These are phyloP conservation scores for Congeria kusceri DNA, from an alignment of 2,888 invertebrate genomes.

Conservation along the genomic window DNA sequence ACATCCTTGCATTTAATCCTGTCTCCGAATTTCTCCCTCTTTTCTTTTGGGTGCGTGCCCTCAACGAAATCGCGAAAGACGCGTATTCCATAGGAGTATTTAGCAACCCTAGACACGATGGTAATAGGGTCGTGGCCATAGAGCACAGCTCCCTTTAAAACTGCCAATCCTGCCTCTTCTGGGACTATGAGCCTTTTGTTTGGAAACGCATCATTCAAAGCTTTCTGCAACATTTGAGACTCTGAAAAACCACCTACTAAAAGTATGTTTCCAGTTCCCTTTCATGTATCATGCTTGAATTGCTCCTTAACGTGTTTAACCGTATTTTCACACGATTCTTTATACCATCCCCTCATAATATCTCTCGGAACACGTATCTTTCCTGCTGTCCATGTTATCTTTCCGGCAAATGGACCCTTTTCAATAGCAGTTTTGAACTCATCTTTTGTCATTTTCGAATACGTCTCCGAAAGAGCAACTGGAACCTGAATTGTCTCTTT, in stretches of 20 bases:
- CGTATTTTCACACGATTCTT: slow-evolving; percentile 45
- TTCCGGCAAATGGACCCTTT: slow-evolving; percentile 15
- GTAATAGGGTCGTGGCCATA: slow-evolving; percentile 65
- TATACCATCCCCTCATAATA: slow-evolving; percentile 52
- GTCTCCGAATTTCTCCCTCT: slow-evolving; percentile 52
- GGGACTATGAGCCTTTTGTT: slow-evolving; percentile 63
- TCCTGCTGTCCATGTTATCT: slow-evolving; percentile 48
- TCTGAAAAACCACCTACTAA: slow-evolving; percentile 71
- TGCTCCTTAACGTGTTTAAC: slow-evolving; percentile 59
- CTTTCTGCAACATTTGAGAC: slow-evolving; percentile 61
- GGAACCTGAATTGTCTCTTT: slow-evolving; percentile 66
- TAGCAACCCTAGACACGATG: slow-evolving; percentile 61
- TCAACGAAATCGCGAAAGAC: slow-evolving; percentile 54
- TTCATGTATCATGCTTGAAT: slow-evolving; percentile 41
- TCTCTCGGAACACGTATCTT: slow-evolving; percentile 59
- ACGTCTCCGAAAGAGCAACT: slow-evolving; percentile 40
- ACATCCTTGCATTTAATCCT: slow-evolving; percentile 60
- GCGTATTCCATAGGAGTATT: slow-evolving; percentile 64
- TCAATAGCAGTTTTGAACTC: slow-evolving; percentile 27
- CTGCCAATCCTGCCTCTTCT: slow-evolving; percentile 67
- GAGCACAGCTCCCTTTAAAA: slow-evolving; percentile 69
- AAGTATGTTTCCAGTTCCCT: slow-evolving; percentile 57
- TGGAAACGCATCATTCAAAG: slow-evolving; percentile 50
- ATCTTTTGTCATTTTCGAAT: slow-evolving; percentile 32
- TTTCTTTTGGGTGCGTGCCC: slow-evolving; percentile 47